Evolutionary conservation across 2,888 invertebrate genomes (phyloP).

Genomic region (Drepana falcataria): DNA sequence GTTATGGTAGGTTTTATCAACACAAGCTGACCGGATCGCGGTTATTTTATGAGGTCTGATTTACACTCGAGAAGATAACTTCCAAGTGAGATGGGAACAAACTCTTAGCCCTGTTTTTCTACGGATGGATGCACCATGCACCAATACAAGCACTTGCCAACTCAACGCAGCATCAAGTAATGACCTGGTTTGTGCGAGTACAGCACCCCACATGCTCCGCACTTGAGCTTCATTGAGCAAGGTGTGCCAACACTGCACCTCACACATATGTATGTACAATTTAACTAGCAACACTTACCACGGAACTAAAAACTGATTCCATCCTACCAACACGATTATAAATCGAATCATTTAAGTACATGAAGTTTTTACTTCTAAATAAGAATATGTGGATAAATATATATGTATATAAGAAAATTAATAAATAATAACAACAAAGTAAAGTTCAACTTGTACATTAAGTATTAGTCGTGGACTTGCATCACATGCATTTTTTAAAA

Average conservation of each 20-base stretch:
- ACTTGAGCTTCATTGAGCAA: conserved; percentile 71
- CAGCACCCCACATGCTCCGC: conserved; percentile 38
- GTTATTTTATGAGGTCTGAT: background rate
- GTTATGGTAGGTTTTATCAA: background rate
- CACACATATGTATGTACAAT: conserved; percentile 20
- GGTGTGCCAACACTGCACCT: conserved; percentile 19
- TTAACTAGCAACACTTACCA: conserved; percentile 19
- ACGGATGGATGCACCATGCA: conserved; percentile 14
- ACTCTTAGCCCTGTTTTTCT: too few species aligned
- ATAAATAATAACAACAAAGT: conserved; percentile 47
- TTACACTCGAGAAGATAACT: background rate
- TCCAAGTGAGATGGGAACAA: too few species aligned
- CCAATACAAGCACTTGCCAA: conserved; percentile 51
- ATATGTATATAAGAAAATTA: conserved; percentile 29
- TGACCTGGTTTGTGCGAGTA: conserved; percentile 59
- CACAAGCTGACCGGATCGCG: background rate
- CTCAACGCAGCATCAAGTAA: conserved; percentile 29
- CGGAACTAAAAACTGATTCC: conserved; percentile 36
- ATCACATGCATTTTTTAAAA: conserved; percentile 64
- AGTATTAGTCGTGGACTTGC: conserved; percentile 77
- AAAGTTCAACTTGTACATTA: conserved; percentile 55
- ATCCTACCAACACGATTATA: conserved; percentile 24
- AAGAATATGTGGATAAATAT: conserved; percentile 28
- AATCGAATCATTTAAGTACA: conserved; percentile 50
- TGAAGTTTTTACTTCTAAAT: conserved; percentile 28